Evolutionary conservation across 1,140 invertebrate species (phyloP), one percentile per base, ranked within the genome.

Genomic region (Trachymyrmex septentrionalis): DNA sequence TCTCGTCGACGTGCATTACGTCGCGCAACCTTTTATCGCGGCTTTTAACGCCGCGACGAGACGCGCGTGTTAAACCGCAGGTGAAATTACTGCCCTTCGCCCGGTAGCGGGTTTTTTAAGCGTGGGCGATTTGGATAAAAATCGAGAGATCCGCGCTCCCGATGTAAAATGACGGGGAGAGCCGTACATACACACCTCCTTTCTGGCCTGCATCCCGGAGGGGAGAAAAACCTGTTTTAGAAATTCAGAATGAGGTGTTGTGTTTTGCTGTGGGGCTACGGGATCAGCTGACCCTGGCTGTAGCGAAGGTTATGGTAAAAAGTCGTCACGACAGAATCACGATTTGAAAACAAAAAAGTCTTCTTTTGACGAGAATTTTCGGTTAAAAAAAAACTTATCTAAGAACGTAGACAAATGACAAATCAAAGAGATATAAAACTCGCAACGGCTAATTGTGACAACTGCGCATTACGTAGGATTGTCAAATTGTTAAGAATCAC

Each of bases 11-110:
- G 55, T 84, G 80, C 69, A 10, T 75, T 84, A 84, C 34, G 55
- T 84, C 80, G 80, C 69, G 69, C 67, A 21, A 44, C 2, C 55
- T 84, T 73, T 84, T 75, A 84, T 73, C 80, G 55, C 38, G 55
- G 55, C 67, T 84, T 84, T 73, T 82, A 82, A 82, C 61, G 30
- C 67, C 24, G 9, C 50, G 48, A 14, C 30, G 78, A 72, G 78
- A 59, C 27, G 55, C 69, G 24, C 14, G 55, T 84, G 63, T 84
- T 73, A 59, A 71, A 71, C 24, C 80, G 59, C 55, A 59, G 55
- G 80, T 84, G 55, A 73, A n/a, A 72, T 82, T 59, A 48, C 19
- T 57, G 9, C 34, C 24, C 21, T 72, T 34, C 24, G 27, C 27
- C 9, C 38, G 24, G 38, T 16, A 61, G 53, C 55, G 5, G n/a